These are phyloP conservation scores for Drosophila biarmipes DNA, from an alignment of 1,140 invertebrate species.

Conservation along the genomic window DNA sequence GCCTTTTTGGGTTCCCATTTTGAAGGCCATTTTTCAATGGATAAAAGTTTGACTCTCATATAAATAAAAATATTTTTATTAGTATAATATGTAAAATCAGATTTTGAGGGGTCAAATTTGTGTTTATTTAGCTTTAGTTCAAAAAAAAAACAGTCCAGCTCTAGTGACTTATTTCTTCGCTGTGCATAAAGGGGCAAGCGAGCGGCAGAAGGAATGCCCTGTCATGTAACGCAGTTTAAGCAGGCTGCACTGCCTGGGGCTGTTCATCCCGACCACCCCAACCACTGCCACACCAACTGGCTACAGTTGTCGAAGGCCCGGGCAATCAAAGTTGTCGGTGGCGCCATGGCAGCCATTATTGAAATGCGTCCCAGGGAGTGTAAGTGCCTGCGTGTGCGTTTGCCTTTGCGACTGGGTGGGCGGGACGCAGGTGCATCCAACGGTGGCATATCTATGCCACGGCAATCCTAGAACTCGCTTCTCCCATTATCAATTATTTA, in stretches of 20 bases:
- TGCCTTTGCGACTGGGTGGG: neutral
- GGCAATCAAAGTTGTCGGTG: conserved; percentile 49
- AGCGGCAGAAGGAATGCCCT: conserved; percentile 2
- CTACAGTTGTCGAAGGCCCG: neutral
- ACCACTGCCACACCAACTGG: neutral
- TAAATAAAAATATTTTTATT: too few species aligned
- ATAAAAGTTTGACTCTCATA: too few species aligned
- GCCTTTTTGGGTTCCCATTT: too few species aligned
- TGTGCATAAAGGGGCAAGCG: neutral
- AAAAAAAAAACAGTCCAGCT: too few species aligned
- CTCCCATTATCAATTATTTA: conserved; percentile 78
- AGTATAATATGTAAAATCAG: too few species aligned
- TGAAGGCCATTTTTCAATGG: too few species aligned
- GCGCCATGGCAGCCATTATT: conserved; percentile 46
- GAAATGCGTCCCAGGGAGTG: conserved; percentile 17
- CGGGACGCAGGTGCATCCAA: conserved; percentile 51
- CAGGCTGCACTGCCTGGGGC: conserved; percentile 41
- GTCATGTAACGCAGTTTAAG: conserved; percentile 18
- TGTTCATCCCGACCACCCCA: neutral
- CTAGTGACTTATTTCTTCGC: neutral
- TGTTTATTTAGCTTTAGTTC: too few species aligned
- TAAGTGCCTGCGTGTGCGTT: conserved; percentile 1
- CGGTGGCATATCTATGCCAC: neutral
- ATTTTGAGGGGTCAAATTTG: too few species aligned
- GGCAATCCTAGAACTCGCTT: conserved; percentile 16